Conservation (phyloP, 2,797 vertebrate species). For the Benthosema pterotum region DNA sequence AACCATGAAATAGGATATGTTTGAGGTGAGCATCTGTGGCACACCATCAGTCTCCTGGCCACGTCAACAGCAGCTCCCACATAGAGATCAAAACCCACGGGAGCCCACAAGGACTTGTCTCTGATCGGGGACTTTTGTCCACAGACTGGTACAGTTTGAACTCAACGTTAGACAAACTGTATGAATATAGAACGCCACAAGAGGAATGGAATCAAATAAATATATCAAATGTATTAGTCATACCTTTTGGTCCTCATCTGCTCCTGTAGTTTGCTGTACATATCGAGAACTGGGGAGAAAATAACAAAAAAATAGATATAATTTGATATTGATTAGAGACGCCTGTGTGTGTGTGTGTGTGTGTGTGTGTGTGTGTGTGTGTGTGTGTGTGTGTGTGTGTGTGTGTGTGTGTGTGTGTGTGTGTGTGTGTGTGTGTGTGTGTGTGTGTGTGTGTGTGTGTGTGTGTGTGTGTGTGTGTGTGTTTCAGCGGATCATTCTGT, state of each 20-base stretch:
- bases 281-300: constrained; percentile 88
- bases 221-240: not conserved
- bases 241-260: constrained; percentile 97
- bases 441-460: constrained; percentile 8
- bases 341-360: not conserved
- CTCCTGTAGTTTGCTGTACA: constrained; percentile 95
- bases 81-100: too few species aligned
- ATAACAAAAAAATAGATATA: not conserved
- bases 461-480: not conserved
- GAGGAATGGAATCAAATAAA: too few species aligned
- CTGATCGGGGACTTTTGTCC: too few species aligned
- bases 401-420: not conserved
- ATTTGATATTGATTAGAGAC: not conserved
- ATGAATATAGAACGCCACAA: too few species aligned
- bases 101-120: too few species aligned
- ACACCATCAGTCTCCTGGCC: too few species aligned
- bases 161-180: too few species aligned
- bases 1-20: too few species aligned
- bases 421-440: not conserved
- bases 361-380: not conserved
- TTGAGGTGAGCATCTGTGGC: too few species aligned
- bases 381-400: not conserved
- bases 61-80: too few species aligned
- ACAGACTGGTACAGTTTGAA: too few species aligned
- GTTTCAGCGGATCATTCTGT: too few species aligned